phyloP scores from a whole-genome alignment of 2,888 invertebrate genomes.

The Odontothrips loti region DNA sequence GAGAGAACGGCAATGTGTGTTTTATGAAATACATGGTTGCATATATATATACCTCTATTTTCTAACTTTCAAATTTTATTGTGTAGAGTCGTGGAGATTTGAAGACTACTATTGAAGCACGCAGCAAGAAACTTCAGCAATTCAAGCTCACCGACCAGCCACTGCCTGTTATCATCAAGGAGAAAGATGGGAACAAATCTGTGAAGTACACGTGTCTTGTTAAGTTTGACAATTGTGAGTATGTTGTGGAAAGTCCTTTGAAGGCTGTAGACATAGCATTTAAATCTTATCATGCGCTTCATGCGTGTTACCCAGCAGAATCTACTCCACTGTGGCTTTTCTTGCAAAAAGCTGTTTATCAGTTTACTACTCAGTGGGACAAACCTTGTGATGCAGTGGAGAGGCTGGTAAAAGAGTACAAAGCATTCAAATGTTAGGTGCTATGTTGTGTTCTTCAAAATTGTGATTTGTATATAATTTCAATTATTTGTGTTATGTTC shows the following conservation, averaged over 20 bases:
- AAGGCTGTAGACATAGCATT: not conserved
- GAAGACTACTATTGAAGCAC: not conserved
- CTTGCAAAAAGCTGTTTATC: not conserved
- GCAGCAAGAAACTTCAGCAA: not conserved
- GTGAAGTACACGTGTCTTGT: not conserved
- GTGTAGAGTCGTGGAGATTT: not conserved
- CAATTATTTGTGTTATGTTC: not conserved
- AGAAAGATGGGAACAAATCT: not conserved
- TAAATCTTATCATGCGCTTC: not conserved
- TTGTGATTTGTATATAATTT: not conserved
- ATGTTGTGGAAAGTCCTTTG: not conserved
- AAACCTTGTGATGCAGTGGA: not conserved
- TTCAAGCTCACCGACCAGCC: not conserved
- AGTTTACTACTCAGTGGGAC: not conserved
- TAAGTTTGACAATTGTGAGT: not conserved
- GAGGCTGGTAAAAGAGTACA: not conserved
- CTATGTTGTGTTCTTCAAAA: not conserved
- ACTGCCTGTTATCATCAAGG: not conserved
- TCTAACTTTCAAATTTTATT: no score
- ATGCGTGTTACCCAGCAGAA: not conserved
- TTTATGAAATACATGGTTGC: no score
- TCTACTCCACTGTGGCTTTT: not conserved
- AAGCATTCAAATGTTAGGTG: not conserved
- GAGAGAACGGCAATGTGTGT: no score
- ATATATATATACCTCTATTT: no score